Evolutionary conservation across 1,140 invertebrate genomes (phyloP).

Genomic region (Lepidurus arcticus): DNA sequence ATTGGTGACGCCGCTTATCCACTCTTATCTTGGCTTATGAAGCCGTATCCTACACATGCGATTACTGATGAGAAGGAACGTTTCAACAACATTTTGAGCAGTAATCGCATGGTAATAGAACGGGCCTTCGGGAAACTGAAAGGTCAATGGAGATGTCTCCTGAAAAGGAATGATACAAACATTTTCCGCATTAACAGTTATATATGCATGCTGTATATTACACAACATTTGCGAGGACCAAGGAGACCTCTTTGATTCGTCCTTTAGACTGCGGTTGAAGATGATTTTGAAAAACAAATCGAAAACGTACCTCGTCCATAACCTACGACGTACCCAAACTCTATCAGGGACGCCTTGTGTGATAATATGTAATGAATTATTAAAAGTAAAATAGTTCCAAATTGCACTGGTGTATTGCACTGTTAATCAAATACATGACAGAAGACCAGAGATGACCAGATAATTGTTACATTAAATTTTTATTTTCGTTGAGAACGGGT

Average conservation of each 20-base stretch:
- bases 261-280: neutral
- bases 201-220: no score
- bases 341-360: neutral
- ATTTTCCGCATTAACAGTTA: no score
- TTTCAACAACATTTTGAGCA: constrained; percentile 1
- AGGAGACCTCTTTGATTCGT: neutral
- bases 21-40: neutral
- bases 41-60: neutral
- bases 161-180: no score
- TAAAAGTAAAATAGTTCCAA: neutral
- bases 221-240: no score
- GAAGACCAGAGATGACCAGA: no score
- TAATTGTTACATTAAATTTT: neutral
- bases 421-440: no score
- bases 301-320: neutral
- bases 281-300: neutral
- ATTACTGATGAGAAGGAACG: neutral
- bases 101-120: neutral
- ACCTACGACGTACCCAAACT: neutral
- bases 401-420: neutral
- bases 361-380: neutral
- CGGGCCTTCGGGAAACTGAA: neutral
- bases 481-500: neutral
- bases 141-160: no score
- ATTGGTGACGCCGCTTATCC: no score